These are phyloP conservation scores for Fragum whitleyi DNA, from an alignment of 2,888 invertebrate species.

Conservation along the genomic window DNA sequence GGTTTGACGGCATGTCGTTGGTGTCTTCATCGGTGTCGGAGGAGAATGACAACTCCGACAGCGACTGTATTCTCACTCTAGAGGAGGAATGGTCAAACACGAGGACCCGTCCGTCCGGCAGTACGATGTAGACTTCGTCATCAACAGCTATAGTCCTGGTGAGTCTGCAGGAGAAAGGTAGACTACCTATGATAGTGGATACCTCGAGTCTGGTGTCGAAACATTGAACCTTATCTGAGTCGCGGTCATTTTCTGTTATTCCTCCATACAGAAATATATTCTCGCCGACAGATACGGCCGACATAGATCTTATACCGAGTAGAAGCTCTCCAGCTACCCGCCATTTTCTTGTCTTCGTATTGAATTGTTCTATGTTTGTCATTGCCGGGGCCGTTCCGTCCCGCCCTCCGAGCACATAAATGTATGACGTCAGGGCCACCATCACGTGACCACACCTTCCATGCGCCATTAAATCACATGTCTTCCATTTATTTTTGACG, in stretches of 20 bases:
- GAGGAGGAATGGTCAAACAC: constrained; percentile 60
- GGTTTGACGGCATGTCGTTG: constrained; percentile 16
- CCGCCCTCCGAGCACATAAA: constrained; percentile 76
- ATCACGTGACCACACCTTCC: constrained; percentile 78
- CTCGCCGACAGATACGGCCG: constrained; percentile 74
- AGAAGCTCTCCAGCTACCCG: constrained; percentile 71
- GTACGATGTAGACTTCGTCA: constrained; percentile 70
- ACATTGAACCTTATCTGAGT: constrained; percentile 75
- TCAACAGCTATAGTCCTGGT: constrained; percentile 73
- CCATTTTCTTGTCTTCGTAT: constrained; percentile 74
- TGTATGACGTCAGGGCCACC: constrained; percentile 72
- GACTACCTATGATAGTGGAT: constrained; percentile 72
- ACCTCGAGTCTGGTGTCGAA: constrained; percentile 72
- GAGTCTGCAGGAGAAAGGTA: constrained; percentile 75
- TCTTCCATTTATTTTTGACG: constrained; percentile 76
- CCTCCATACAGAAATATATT: constrained; percentile 77
- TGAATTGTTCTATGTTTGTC: constrained; percentile 76
- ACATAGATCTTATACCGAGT: constrained; percentile 73
- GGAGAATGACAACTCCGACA: constrained; percentile 64
- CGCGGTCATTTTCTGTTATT: constrained; percentile 74
- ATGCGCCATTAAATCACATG: constrained; percentile 72
- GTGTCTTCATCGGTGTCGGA: constrained; percentile 51
- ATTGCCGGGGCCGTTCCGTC: constrained; percentile 74
- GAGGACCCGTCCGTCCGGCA: constrained; percentile 75
- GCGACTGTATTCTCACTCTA: constrained; percentile 45